These are phyloP conservation scores for Pterostichus madidus DNA, from an alignment of 2,888 invertebrate species.

Conservation along the genomic window DNA sequence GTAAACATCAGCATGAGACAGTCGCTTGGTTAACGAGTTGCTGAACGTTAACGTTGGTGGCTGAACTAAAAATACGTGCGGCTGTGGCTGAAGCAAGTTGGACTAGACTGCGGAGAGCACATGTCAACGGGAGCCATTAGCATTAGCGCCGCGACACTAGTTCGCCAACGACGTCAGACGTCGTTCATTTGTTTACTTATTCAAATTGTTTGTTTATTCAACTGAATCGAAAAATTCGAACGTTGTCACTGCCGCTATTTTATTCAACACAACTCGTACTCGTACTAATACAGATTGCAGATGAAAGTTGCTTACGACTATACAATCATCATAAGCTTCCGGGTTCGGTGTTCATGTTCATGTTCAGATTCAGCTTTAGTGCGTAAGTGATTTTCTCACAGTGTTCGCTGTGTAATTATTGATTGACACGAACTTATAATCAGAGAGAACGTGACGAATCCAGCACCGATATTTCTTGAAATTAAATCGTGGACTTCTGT, in stretches of 20 bases:
- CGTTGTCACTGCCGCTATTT: too few species aligned
- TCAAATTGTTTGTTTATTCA: conserved; percentile 61
- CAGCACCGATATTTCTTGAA: conserved; percentile 57
- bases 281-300: not conserved
- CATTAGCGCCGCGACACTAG: conserved; percentile 70
- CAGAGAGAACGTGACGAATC: conserved; percentile 65
- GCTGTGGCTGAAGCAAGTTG: conserved; percentile 9
- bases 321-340: conserved; percentile 31
- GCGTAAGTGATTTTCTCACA: conserved; percentile 65
- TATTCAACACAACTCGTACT: too few species aligned
- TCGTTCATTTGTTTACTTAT: conserved; percentile 50
- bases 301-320: conserved; percentile 3
- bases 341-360: not conserved
- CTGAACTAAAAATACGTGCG: conserved; percentile 40
- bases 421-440: conserved; percentile 66
- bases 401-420: conserved; percentile 61
- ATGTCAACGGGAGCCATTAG: conserved; percentile 71
- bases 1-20: conserved; percentile 46
- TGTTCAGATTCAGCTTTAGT: not conserved
- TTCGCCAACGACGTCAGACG: conserved; percentile 32
- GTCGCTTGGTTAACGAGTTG: conserved; percentile 57
- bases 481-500: conserved; percentile 58
- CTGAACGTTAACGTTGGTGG: conserved; percentile 48
- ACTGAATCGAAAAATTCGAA: not conserved
- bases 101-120: conserved; percentile 68